Conservation (phyloP, 2,797 vertebrate genomes). For the Bovichtus variegatus region DNA sequence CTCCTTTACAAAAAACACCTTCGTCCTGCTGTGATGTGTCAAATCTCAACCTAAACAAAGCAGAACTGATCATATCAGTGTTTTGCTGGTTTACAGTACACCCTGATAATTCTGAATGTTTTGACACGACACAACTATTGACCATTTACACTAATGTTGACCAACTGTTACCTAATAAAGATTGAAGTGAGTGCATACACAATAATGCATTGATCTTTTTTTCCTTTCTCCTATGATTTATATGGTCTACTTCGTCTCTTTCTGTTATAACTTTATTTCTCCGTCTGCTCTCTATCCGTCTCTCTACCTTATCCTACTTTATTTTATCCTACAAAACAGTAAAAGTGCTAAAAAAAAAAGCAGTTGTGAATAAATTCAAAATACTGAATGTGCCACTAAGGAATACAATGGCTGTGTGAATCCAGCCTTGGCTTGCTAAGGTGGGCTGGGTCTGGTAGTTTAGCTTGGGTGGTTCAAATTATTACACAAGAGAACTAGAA, state of each 20-base stretch:
- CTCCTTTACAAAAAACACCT: slow-evolving; percentile 34
- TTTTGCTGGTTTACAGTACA: slow-evolving; percentile 8
- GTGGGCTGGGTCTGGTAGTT: background rate
- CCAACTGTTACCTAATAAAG: slow-evolving; percentile 82
- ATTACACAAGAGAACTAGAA: slow-evolving; percentile 7
- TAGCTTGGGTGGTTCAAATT: background rate
- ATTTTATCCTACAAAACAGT: slow-evolving; percentile 16
- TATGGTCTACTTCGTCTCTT: slow-evolving; percentile 2
- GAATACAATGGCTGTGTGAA: background rate
- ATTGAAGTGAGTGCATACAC: slow-evolving; percentile 80
- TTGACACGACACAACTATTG: slow-evolving; percentile 50
- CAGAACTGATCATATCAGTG: slow-evolving; percentile 13
- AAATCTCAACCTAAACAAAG: slow-evolving; percentile 22
- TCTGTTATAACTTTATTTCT: background rate
- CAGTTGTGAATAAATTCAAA: background rate
- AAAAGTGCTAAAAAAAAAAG: slow-evolving; percentile 3
- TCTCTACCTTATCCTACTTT: slow-evolving; percentile 6
- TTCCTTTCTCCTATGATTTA: slow-evolving; percentile 1
- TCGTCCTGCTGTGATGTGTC: slow-evolving; percentile 25
- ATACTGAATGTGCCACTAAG: background rate
- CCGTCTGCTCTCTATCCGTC: background rate
- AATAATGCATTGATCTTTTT: slow-evolving; percentile 41
- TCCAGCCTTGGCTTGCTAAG: background rate
- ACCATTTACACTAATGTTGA: slow-evolving; percentile 64
- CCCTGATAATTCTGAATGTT: slow-evolving; percentile 38